A percentile compares a stretch with the other conserved stretches of the same genome.
Evolutionary conservation across 2,113 vertebrate species (phyloP).

Genomic region (Cephalopterus ornatus): DNA sequence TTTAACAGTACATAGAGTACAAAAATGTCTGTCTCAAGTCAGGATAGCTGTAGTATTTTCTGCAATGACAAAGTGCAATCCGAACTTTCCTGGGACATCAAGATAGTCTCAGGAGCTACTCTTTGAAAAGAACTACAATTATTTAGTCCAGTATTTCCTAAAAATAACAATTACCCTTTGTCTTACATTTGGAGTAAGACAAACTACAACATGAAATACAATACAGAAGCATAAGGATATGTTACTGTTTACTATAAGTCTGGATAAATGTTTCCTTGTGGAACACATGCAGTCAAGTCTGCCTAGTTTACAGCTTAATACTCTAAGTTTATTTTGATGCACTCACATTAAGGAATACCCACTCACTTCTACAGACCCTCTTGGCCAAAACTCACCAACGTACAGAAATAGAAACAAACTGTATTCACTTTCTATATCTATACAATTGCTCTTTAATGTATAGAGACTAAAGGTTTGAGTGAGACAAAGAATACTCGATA

Average conservation of each 20-base stretch:
- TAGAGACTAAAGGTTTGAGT: background rate
- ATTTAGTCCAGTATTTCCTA: background rate
- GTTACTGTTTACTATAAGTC: background rate
- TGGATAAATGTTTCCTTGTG: background rate
- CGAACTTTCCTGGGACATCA: background rate
- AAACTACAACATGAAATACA: background rate
- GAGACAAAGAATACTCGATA: background rate
- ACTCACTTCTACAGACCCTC: background rate
- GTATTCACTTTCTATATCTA: background rate
- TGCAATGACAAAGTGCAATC: background rate
- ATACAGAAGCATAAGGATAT: background rate
- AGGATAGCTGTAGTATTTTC: background rate
- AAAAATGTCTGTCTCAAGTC: background rate
- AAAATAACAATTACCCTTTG: background rate
- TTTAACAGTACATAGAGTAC: background rate
- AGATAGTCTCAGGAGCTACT: background rate
- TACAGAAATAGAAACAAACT: background rate
- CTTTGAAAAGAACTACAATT: background rate
- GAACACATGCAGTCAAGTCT: background rate
- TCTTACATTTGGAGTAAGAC: background rate
- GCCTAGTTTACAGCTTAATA: background rate
- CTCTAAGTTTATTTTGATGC: background rate
- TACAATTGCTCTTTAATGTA: background rate
- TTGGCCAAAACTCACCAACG: background rate
- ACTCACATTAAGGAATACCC: background rate